Base-by-base conservation (phyloP, 2,113 vertebrate species). In the Ia io region DNA sequence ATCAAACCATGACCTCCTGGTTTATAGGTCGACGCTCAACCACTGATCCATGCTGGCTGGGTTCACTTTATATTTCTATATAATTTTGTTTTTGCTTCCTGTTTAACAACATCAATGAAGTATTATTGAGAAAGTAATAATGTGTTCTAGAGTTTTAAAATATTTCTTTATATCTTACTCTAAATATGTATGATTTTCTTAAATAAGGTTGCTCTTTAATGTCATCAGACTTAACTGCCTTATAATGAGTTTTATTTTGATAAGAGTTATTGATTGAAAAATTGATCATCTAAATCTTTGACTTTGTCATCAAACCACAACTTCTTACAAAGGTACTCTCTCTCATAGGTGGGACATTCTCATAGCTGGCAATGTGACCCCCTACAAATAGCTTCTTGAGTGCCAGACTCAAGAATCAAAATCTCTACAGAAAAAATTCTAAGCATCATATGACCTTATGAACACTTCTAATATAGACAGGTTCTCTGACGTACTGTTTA, bases 121-220 rank as follows among this genome's bases (percentile, higher is more conserved):
- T 61, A 93, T 79, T 83, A 76, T 14, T 91, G 65, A 59, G 30
- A 69, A 94, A 47, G 6, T 65, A 83, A 53, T 69, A 77, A 74
- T 28, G 13, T 71, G 7, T 88, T 73, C 32, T 59, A 74, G 23
- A 44, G 84, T 63, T 93, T 61, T 53, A 83, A 49, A 90, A 71
- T 79, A 80, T 49, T 93, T 91, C 25, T 80, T 85, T 90, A 13
- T 65, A 35, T 82, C 13, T 73, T 84, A 11, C n/a, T 56, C 7
- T 94, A 87, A 59, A 87, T 78, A 37, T 44, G 13, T 70, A 74
- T 65, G 84, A 9, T 88, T 90, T 92, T 95, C 56, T 71, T 83
- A 93, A 95, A 86, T 71, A 56, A 73, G 51, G n/a, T 71, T 61
- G 18, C 51, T 92, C 3, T 80, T 84, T 80, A 47, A 35, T 83